Base-by-base conservation (phyloP, 2,888 invertebrate species). In the Yponomeuta cagnagella region DNA sequence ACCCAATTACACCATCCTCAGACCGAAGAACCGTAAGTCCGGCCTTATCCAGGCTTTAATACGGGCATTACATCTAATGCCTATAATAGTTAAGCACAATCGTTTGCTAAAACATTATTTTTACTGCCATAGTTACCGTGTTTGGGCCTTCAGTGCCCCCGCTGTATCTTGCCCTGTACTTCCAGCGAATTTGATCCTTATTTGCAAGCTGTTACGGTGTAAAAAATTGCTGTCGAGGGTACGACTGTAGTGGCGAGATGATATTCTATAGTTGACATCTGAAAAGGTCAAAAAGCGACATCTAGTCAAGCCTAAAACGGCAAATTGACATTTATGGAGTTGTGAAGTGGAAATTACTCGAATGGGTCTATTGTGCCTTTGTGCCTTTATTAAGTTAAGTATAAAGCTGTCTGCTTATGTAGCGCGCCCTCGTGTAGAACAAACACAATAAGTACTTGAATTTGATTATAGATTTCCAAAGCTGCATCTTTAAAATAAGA, bases 71-170 rank as follows among this genome's bases (percentile, higher is more conserved):
- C 52, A 58, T 58, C 52, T 58, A 58, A 58, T 58, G 52, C 52
- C 52, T 15, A 58, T 58, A 58, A 58, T 58, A 58, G 52, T 58
- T 67, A 30, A 65, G 23, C 33, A 65, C 65, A 65, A 58, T 58
- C 52, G 52, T 67, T 67, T 67, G 33, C 43, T 10, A 67, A 37
- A 74, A 74, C 75, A 76, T 78, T 78, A 77, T 75, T 75, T 78
- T 77, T 77, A 77, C 73, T 74, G 73, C 72, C 73, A 70, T 72
- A 72, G 66, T 48, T 63, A 23, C 77, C 77, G 73, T 78, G 75
- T 76, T 76, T 71, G 75, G 78, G 72, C 30, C 43, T 67, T 37
- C 10, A 30, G 5, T 52, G 10, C 68, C 52, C 52, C 52, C 48
- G 48, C 9, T 31, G 10, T 68, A 48, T 12, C 5, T 68, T 6